Evolutionary conservation across 2,797 vertebrate genomes (phyloP).

Genomic region (Gymnoscopelus braueri): DNA sequence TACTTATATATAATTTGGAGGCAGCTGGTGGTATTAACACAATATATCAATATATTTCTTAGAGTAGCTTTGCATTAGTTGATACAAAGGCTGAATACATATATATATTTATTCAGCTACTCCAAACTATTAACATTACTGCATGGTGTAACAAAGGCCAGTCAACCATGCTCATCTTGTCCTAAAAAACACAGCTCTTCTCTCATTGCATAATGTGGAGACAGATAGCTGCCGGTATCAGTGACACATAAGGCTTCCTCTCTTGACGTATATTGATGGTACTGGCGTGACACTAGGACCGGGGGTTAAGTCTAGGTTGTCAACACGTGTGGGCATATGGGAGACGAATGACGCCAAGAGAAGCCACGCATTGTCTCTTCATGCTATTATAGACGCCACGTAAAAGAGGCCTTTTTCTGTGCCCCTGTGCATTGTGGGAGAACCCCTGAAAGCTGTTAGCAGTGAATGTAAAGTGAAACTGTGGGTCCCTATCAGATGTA

Average conservation of each 20-base stretch:
- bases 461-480: conserved; percentile 21
- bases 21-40: too few relatives aligned
- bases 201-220: conserved; percentile 46
- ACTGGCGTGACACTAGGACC: conserved; percentile 58
- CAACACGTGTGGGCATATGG: conserved; percentile 63
- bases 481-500: not conserved
- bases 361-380: conserved; percentile 49
- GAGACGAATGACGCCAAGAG: conserved; percentile 68
- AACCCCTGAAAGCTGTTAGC: not conserved
- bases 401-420: not conserved
- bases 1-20: too few relatives aligned
- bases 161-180: conserved; percentile 13
- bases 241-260: conserved; percentile 60
- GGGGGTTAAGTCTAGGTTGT: conserved; percentile 76
- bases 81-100: too few relatives aligned
- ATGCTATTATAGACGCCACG: conserved; percentile 8
- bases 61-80: too few relatives aligned
- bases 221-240: conserved; percentile 53
- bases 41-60: too few relatives aligned
- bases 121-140: not conserved
- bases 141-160: not conserved
- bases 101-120: too few relatives aligned
- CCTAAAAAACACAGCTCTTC: conserved; percentile 41
- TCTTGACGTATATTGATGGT: conserved; percentile 68
- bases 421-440: not conserved